A percentile compares a stretch with the other conserved stretches of the same genome.
These are phyloP conservation scores for Noctua fimbriata DNA, from an alignment of 2,888 invertebrate species.

Conservation along the genomic window DNA sequence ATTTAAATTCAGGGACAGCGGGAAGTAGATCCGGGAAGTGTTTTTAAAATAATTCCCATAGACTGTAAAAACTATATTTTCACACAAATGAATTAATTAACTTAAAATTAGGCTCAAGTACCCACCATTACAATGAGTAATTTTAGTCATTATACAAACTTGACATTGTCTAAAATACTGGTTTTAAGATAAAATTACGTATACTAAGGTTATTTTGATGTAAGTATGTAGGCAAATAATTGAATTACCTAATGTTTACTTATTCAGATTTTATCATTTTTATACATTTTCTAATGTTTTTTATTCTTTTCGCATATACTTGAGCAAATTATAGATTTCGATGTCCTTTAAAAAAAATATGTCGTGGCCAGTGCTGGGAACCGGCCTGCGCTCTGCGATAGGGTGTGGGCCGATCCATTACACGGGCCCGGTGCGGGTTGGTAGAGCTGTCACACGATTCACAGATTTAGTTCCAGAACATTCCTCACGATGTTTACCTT, in stretches of 20 bases:
- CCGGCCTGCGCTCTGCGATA: not conserved
- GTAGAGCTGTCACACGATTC: not conserved
- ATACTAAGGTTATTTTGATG: not conserved
- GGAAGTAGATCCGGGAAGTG: conserved; percentile 7
- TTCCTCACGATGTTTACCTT: not conserved
- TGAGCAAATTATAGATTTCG: not conserved
- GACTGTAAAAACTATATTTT: not conserved
- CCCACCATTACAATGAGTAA: conserved; percentile 27
- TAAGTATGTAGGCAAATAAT: not conserved
- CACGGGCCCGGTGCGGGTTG: not conserved
- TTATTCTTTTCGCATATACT: not conserved
- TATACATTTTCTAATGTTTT: not conserved
- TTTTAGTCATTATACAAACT: conserved; percentile 26
- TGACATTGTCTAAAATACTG: conserved; percentile 22
- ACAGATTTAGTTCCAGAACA: not conserved
- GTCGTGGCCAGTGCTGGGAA: not conserved
- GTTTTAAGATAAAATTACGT: conserved; percentile 5
- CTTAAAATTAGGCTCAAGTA: not conserved
- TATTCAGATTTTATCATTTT: conserved; percentile 6
- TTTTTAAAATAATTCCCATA: not conserved
- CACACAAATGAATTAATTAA: conserved; percentile 9
- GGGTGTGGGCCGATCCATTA: not conserved
- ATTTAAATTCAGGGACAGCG: conserved; percentile 8
- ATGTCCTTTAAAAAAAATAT: not conserved
- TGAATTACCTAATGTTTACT: not conserved